A percentile compares a stretch with the other conserved stretches of the same genome.
Evolutionary conservation across 2,888 invertebrate genomes (phyloP).

Genomic region (Drosophila eohydei): DNA sequence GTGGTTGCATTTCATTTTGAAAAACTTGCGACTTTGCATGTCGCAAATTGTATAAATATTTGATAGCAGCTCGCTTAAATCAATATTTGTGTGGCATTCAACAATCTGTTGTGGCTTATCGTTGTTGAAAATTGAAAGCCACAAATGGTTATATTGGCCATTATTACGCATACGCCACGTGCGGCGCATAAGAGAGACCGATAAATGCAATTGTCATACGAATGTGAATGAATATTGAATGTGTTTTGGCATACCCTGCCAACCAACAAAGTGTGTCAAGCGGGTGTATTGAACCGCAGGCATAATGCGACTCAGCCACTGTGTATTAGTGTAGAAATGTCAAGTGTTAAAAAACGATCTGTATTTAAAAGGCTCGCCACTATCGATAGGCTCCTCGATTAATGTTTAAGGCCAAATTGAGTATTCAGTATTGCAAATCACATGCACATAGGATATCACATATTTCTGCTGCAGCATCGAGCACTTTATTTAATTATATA

Average conservation of each 20-base stretch:
- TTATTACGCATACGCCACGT: slow-evolving; percentile 74
- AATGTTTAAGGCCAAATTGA: neutral
- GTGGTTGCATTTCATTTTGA: slow-evolving; percentile 17
- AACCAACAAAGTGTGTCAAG: slow-evolving; percentile 14
- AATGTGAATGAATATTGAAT: slow-evolving; percentile 40
- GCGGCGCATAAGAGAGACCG: slow-evolving; percentile 36
- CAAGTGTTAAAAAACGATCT: neutral
- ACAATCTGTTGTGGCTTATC: slow-evolving; percentile 46
- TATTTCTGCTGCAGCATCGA: slow-evolving; percentile 4
- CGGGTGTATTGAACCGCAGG: slow-evolving; percentile 8
- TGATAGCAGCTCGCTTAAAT: slow-evolving; percentile 15
- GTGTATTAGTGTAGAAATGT: no score
- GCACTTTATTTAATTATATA: slow-evolving; percentile 33
- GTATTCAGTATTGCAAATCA: neutral
- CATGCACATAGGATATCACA: slow-evolving; percentile 1
- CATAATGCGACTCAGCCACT: neutral
- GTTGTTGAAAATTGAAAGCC: slow-evolving; percentile 45
- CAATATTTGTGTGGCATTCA: slow-evolving; percentile 49
- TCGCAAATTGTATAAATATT: slow-evolving; percentile 44
- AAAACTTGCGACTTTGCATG: slow-evolving; percentile 21
- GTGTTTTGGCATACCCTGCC: slow-evolving; percentile 15
- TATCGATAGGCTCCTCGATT: neutral
- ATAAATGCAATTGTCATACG: slow-evolving; percentile 37
- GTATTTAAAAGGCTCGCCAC: neutral
- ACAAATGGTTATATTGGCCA: slow-evolving; percentile 43